phyloP scores from a whole-genome alignment of 2,797 vertebrate genomes.

The Carcharodon carcharias region DNA sequence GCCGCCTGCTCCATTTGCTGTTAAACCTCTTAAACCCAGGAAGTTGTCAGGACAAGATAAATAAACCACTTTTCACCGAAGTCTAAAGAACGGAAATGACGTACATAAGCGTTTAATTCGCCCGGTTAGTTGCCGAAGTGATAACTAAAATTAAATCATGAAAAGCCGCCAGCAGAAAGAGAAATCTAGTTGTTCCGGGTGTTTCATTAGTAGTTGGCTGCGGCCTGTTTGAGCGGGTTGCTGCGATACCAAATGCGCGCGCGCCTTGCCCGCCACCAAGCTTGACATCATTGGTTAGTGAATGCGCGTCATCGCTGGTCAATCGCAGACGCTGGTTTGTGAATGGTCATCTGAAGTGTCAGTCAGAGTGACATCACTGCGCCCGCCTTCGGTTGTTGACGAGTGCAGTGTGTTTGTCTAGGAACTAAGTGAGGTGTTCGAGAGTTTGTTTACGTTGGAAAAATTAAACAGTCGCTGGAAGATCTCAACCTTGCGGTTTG shows the following conservation, averaged over 20 bases:
- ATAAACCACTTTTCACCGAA: neutral
- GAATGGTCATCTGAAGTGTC: neutral
- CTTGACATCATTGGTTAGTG: neutral
- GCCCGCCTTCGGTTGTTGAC: neutral
- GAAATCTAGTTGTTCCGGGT: neutral
- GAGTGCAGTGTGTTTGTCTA: neutral
- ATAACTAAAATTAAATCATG: neutral
- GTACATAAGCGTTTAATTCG: neutral
- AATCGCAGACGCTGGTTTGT: neutral
- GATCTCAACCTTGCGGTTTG: neutral
- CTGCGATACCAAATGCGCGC: constrained; percentile 3
- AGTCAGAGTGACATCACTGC: neutral
- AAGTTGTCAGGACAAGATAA: neutral
- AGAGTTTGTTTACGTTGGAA: constrained; percentile 23
- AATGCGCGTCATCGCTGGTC: neutral
- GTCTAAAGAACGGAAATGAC: constrained; percentile 19
- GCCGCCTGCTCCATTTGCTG: neutral
- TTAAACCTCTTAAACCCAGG: neutral
- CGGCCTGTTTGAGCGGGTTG: neutral
- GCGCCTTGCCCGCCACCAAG: neutral
- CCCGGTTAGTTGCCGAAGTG: neutral
- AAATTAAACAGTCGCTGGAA: neutral
- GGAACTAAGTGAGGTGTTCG: neutral
- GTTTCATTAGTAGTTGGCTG: neutral
- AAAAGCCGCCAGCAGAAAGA: neutral